Evolutionary conservation across 2,888 invertebrate genomes (phyloP).

Genomic region (Icerya purchasi): DNA sequence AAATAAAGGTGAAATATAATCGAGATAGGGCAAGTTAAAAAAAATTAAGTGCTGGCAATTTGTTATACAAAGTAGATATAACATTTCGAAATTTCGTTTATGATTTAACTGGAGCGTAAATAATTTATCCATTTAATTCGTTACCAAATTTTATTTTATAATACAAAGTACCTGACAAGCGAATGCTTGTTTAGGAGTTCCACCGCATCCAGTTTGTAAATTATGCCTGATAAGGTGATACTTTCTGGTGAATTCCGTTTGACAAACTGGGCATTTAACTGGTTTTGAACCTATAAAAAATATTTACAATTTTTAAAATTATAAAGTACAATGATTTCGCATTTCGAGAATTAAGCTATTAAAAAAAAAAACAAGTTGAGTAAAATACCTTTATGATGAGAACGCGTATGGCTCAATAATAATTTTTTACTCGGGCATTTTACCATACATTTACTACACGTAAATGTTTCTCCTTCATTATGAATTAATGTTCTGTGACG

Average conservation of each 20-base stretch:
- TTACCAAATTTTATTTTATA: no score
- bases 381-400: constrained; percentile 27
- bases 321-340: background rate
- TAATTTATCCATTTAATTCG: no score
- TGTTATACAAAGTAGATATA: constrained; percentile 16
- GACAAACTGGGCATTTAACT: constrained; percentile 37
- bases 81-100: no score
- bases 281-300: constrained; percentile 11
- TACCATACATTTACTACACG: constrained; percentile 43
- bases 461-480: constrained; percentile 36
- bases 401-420: constrained; percentile 42
- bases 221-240: constrained; percentile 52
- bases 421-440: constrained; percentile 38
- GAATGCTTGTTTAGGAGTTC: constrained; percentile 30
- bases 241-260: constrained; percentile 47
- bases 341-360: background rate
- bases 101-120: no score
- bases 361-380: constrained; percentile 23
- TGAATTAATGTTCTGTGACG: constrained; percentile 48
- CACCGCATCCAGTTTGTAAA: constrained; percentile 44
- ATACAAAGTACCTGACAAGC: constrained; percentile 37
- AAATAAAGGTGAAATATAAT: background rate
- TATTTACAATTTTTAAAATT: background rate
- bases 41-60: background rate
- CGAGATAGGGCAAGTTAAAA: background rate